Percentiles rank a stretch among this genome's conserved stretches.
Evolutionary conservation across 2,113 vertebrate genomes (phyloP).

Genomic region (Pogonocichla stellata): DNA sequence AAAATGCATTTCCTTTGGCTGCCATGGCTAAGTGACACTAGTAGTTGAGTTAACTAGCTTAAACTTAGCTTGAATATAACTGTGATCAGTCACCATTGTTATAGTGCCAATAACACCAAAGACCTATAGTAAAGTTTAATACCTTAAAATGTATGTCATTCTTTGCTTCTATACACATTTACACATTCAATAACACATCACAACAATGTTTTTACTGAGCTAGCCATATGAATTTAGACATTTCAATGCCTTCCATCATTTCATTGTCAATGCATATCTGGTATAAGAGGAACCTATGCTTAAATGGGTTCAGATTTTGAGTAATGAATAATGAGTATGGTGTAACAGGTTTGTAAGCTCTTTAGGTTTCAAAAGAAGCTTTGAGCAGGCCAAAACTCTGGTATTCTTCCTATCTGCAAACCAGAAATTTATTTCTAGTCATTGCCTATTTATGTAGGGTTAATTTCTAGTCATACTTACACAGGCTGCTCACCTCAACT

Average conservation of each 20-base stretch:
- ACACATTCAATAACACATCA: neutral
- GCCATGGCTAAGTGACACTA: neutral
- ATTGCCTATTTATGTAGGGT: neutral
- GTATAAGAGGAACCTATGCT: neutral
- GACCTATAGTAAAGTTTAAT: neutral
- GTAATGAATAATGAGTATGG: neutral
- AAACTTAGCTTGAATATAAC: neutral
- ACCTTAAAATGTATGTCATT: neutral
- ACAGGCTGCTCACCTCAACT: neutral
- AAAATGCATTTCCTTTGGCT: neutral
- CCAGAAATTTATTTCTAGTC: neutral
- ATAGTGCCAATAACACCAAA: neutral
- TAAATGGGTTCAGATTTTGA: neutral
- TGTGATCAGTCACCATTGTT: neutral
- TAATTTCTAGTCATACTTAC: neutral
- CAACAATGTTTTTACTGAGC: neutral
- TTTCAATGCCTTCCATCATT: neutral
- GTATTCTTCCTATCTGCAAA: neutral
- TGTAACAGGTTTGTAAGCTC: neutral
- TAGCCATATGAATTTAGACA: neutral
- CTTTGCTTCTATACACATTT: neutral
- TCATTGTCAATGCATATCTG: neutral
- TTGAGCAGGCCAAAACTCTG: neutral
- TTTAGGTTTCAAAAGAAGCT: neutral
- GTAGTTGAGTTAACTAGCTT: neutral